Evolutionary conservation across 2,113 vertebrate genomes (phyloP).

Genomic region (Erythrolamprus reginae): DNA sequence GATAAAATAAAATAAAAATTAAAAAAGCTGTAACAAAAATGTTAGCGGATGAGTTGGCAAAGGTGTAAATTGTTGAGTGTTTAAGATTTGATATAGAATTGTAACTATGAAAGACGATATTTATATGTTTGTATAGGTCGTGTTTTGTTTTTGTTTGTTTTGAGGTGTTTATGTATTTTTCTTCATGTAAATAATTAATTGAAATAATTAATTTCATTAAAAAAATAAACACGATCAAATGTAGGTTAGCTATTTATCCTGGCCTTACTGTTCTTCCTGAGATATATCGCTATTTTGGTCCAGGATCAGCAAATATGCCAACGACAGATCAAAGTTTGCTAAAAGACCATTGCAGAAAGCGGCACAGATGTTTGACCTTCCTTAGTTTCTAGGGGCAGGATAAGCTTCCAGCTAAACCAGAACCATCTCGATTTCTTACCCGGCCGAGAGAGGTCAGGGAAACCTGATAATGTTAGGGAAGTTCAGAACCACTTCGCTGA

Average conservation of each 20-base stretch:
- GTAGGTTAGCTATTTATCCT: neutral
- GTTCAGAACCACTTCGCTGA: neutral
- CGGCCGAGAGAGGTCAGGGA: constrained; percentile 1
- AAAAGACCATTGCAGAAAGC: constrained; percentile 13
- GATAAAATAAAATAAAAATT: too few species aligned
- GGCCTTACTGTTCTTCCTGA: neutral
- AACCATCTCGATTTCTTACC: neutral
- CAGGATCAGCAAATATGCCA: constrained; percentile 14
- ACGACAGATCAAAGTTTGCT: constrained; percentile 19
- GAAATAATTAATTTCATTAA: neutral
- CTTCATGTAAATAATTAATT: too few species aligned
- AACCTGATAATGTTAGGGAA: neutral
- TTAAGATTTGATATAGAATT: too few species aligned
- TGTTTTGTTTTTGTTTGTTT: too few species aligned
- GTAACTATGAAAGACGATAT: too few species aligned
- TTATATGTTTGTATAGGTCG: too few species aligned
- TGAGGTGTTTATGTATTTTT: too few species aligned
- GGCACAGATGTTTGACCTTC: constrained; percentile 17
- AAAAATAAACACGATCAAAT: neutral
- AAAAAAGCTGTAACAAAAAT: too few species aligned
- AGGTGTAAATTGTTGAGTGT: too few species aligned
- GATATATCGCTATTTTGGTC: neutral
- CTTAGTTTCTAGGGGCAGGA: constrained; percentile 9
- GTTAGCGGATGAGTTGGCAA: too few species aligned
- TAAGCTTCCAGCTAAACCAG: neutral